Conservation (phyloP, 2,113 vertebrate genomes). For the Labrus mixtus region DNA sequence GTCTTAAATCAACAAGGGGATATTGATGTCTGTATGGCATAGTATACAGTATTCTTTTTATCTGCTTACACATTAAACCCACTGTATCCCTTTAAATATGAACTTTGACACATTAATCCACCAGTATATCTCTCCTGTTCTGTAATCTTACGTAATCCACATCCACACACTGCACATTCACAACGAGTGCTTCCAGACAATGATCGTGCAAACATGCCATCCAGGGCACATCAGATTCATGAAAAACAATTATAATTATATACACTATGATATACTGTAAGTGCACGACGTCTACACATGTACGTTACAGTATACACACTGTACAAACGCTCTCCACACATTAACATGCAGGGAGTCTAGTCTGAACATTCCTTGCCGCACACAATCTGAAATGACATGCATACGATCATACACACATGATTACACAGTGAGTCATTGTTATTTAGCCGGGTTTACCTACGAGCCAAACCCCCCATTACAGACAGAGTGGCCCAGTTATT, state of each 20-base stretch:
- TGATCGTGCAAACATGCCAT: slow-evolving; percentile 4
- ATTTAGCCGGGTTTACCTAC: slow-evolving; percentile 19
- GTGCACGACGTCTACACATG: background rate
- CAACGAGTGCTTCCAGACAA: slow-evolving; percentile 7
- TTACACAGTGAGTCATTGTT: slow-evolving; percentile 39
- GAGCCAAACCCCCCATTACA: background rate
- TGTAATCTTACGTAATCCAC: slow-evolving; percentile 33
- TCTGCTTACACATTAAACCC: background rate
- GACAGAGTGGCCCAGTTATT: slow-evolving; percentile 23
- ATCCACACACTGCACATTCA: background rate
- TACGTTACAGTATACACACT: background rate
- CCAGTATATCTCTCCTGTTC: background rate
- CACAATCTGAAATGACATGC: slow-evolving; percentile 34
- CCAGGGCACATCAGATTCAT: background rate
- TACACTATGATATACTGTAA: background rate
- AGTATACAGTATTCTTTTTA: background rate
- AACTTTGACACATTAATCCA: slow-evolving; percentile 3
- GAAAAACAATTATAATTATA: no score
- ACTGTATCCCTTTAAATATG: background rate
- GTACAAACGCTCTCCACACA: slow-evolving; percentile 22
- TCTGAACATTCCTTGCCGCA: background rate
- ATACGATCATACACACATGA: slow-evolving; percentile 23
- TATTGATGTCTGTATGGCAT: background rate
- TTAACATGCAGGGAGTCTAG: slow-evolving; percentile 16
- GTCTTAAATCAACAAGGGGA: no score